Conservation (phyloP, 2,888 invertebrate genomes). For the Drosophila paracracens region DNA sequence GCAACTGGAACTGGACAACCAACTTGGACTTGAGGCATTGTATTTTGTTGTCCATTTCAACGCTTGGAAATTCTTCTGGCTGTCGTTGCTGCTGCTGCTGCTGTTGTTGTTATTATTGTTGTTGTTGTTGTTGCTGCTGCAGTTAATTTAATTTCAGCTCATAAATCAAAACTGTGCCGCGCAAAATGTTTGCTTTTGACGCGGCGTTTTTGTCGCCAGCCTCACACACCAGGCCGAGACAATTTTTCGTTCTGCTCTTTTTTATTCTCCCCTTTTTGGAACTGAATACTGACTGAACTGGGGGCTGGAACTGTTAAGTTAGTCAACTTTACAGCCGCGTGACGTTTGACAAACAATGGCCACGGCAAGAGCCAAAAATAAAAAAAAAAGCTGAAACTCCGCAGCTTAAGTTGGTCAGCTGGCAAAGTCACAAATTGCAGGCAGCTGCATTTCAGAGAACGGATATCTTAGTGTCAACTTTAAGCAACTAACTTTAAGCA, state of each 20-base stretch:
- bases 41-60: constrained; percentile 69
- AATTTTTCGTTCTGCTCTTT: constrained; percentile 50
- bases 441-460: constrained; percentile 45
- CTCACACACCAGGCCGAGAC: constrained; percentile 36
- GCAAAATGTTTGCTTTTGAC: constrained; percentile 79
- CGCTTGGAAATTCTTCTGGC: constrained; percentile 74
- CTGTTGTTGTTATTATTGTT: constrained; percentile 17
- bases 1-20: constrained; percentile 59
- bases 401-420: constrained; percentile 49
- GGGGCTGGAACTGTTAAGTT: constrained; percentile 59
- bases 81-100: constrained; percentile 34
- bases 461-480: constrained; percentile 5
- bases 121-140: constrained; percentile 61
- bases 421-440: constrained; percentile 37
- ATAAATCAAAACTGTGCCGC: constrained; percentile 82
- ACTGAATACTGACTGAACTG: constrained; percentile 29
- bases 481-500: not conserved
- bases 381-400: constrained; percentile 19
- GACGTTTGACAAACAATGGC: constrained; percentile 76
- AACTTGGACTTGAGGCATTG: constrained; percentile 57
- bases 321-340: constrained; percentile 67
- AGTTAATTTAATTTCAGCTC: constrained; percentile 81
- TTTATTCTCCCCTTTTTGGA: constrained; percentile 20
- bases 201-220: constrained; percentile 75
- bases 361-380: constrained; percentile 38